Percentiles rank a stretch among this genome's conserved stretches.
Evolutionary conservation across 2,888 invertebrate genomes (phyloP).

Genomic region (Odontothrips loti): DNA sequence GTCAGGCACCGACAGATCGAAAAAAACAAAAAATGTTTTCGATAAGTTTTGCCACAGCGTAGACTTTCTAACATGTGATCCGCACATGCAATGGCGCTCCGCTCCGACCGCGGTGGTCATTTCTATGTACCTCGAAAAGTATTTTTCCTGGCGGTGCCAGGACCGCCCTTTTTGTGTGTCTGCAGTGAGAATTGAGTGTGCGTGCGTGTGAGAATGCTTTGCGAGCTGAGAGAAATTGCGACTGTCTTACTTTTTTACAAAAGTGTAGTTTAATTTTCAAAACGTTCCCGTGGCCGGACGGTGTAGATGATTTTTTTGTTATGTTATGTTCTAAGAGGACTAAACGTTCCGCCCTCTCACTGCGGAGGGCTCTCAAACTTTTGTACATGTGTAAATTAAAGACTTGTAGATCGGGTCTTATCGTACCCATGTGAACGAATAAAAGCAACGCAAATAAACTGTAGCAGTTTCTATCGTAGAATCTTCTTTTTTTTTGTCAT

Average conservation of each 20-base stretch:
- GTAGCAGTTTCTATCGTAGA: neutral
- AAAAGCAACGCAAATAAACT: neutral
- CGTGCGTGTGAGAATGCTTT: neutral
- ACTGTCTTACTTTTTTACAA: conserved; percentile 9
- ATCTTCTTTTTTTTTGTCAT: neutral
- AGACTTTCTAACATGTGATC: too few relatives aligned
- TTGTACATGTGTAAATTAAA: conserved; percentile 15
- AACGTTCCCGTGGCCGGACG: too few relatives aligned
- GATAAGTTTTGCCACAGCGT: too few relatives aligned
- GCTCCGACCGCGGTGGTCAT: neutral
- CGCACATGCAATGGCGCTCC: too few relatives aligned
- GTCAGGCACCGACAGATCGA: too few relatives aligned
- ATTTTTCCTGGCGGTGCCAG: neutral
- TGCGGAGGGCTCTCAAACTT: neutral
- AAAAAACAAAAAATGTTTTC: neutral
- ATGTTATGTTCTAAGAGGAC: too few relatives aligned
- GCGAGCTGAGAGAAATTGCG: conserved; percentile 4
- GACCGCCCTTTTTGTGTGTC: neutral
- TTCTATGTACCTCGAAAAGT: conserved; percentile 22
- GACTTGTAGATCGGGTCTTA: neutral
- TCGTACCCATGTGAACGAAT: neutral
- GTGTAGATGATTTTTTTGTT: neutral
- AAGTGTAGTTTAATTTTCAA: conserved; percentile 8
- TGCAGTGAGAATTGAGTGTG: conserved; percentile 2
- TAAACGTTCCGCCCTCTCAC: too few relatives aligned